Evolutionary conservation across 2,888 invertebrate species (phyloP), one percentile per base, ranked within the genome.

Genomic region (Cerastis rubricosa): DNA sequence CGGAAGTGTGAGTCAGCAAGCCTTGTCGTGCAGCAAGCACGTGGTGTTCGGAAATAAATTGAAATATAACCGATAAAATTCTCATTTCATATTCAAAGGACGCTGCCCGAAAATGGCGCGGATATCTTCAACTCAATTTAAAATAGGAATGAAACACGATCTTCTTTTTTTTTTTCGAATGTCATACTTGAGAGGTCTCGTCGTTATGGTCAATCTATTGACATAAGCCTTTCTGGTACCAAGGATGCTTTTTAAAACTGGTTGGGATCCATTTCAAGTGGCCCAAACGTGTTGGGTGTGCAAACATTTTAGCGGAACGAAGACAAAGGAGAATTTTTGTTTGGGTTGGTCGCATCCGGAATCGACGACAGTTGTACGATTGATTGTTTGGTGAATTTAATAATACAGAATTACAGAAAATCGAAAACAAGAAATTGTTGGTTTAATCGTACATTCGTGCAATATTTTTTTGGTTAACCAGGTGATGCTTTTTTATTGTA

Each of bases 291-390:
- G 87, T 84, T 86, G 84, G 66, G 78, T 87, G 78, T 73, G 77
- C 85, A 88, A 88, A 88, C 85, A 80, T 88, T 83, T 81, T 73
- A 84, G 82, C 85, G 79, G 87, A 79, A 80, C 70, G 76, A 84
- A 85, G 71, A 88, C 85, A 88, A 87, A 85, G 81, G 72, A 74
- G 76, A 54, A 82, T 78, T 82, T 84, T 78, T 88, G 76, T 85
- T 87, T 85, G 74, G 43, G 49, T 74, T 80, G 81, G 68, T 35
- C 63, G 25, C 71, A 80, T 81, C 87, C 87, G 87, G 87, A 85
- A 85, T 78, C 63, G 71, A 43, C 86, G 72, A 43, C 86, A 74
- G 66, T 84, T 86, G 86, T 74, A 64, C 74, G 65, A 83, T 79
- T 54, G 72, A 86, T 74, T 86, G 66, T 40, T 69, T 66, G 45